Conservation (phyloP, 2,113 vertebrate genomes). For the Microcebus tavaratra region DNA sequence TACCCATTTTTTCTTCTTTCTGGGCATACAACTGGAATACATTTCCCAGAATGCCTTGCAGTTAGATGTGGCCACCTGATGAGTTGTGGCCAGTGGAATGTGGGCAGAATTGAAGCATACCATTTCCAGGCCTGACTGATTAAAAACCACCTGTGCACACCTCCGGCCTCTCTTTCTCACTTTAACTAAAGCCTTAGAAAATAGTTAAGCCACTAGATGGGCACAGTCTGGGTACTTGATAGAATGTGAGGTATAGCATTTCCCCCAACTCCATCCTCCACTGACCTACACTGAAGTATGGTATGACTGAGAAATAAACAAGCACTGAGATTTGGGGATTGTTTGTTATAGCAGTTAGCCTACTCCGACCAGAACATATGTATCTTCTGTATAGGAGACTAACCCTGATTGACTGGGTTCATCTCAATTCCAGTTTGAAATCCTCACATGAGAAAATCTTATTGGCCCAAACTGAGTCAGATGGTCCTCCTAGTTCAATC, state of each 20-base stretch:
- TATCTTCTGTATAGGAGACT: background rate
- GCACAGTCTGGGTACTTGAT: background rate
- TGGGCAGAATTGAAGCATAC: background rate
- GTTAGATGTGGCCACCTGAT: background rate
- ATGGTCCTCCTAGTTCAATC: background rate
- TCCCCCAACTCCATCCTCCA: background rate
- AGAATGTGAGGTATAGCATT: background rate
- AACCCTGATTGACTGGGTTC: background rate
- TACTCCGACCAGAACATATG: background rate
- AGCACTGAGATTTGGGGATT: background rate
- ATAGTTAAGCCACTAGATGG: background rate
- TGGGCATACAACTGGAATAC: background rate
- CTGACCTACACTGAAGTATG: background rate
- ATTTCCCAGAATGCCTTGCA: background rate
- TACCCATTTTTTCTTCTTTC: constrained; percentile 1
- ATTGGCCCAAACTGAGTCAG: background rate
- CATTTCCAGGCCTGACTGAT: background rate
- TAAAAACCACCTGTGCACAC: background rate
- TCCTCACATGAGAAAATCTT: background rate
- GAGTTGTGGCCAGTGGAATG: background rate
- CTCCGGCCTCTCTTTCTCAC: background rate
- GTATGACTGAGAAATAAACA: constrained; percentile 6
- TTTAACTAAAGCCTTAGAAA: background rate
- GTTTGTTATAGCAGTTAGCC: background rate
- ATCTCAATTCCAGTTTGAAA: background rate